A percentile compares a stretch with the other conserved stretches of the same genome.
Conservation (phyloP, 2,888 invertebrate species). For the Gonocerus acuteangulatus region DNA sequence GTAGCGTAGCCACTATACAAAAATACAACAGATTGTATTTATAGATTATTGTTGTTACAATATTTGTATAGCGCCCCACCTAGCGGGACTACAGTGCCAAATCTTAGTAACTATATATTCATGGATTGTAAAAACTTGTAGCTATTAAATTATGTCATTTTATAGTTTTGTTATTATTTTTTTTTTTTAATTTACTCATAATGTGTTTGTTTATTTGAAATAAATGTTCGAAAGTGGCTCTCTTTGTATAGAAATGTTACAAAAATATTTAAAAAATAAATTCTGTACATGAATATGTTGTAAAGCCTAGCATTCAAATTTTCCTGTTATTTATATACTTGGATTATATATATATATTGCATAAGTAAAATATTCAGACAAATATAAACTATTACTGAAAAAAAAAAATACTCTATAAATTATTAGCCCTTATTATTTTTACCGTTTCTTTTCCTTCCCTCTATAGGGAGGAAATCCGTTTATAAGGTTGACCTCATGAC, state of each 20-base stretch:
- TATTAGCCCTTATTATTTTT: too few relatives aligned
- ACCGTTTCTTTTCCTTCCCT: too few relatives aligned
- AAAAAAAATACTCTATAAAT: background rate
- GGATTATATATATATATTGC: background rate
- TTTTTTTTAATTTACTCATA: background rate
- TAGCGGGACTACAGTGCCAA: constrained; percentile 13
- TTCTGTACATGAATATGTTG: background rate
- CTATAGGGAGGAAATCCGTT: too few relatives aligned
- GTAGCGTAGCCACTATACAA: constrained; percentile 7
- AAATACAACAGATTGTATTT: background rate
- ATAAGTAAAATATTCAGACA: background rate
- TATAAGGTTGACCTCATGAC: too few relatives aligned
- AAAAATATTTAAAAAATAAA: background rate
- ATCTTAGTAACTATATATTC: background rate
- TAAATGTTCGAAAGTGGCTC: background rate
- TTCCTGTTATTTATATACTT: constrained; percentile 4
- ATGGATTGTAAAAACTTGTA: background rate
- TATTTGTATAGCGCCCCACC: constrained; percentile 1
- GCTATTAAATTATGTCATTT: background rate
- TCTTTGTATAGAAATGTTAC: background rate
- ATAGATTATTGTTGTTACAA: background rate
- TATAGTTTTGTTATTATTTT: background rate
- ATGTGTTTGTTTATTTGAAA: constrained; percentile 1
- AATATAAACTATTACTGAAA: background rate
- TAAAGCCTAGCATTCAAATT: background rate